Conservation (phyloP, 2,888 invertebrate species). For the Lingula anatina region DNA sequence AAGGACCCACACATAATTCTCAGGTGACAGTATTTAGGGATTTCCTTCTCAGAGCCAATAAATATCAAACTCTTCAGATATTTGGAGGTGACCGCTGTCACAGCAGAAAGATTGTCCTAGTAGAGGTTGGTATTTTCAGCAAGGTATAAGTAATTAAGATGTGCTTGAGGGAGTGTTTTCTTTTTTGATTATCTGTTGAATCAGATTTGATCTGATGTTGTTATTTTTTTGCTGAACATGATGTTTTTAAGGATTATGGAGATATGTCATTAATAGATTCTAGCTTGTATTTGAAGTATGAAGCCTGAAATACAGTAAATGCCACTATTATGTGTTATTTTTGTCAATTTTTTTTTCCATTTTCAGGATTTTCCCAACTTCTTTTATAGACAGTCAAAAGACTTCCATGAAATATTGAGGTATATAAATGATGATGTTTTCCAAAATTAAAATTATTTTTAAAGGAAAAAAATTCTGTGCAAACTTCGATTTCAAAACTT, state of each 20-base stretch:
- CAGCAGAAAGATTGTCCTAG: conserved; percentile 29
- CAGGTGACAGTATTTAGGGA: conserved; percentile 70
- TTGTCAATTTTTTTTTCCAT: conserved; percentile 3
- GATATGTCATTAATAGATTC: no score
- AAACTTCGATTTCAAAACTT: no score
- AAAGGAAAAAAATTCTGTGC: no score
- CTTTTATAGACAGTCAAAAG: conserved; percentile 63
- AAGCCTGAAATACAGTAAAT: no score
- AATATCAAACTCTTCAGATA: conserved; percentile 58
- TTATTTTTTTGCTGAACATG: no score
- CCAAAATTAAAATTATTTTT: neutral
- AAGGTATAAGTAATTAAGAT: no score
- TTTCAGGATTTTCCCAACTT: conserved; percentile 72
- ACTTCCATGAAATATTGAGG: conserved; percentile 67
- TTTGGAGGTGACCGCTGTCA: conserved; percentile 9
- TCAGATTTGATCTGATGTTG: no score
- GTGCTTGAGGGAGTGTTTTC: no score
- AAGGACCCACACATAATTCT: conserved; percentile 29
- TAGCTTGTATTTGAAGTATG: no score
- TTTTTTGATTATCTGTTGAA: no score
- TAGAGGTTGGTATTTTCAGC: conserved; percentile 35
- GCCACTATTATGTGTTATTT: no score
- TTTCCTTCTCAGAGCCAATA: conserved; percentile 72
- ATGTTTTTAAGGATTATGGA: no score
- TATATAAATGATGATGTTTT: conserved; percentile 34